Evolutionary conservation across 1,140 invertebrate species (phyloP).

Genomic region (Diuraphis noxia): DNA sequence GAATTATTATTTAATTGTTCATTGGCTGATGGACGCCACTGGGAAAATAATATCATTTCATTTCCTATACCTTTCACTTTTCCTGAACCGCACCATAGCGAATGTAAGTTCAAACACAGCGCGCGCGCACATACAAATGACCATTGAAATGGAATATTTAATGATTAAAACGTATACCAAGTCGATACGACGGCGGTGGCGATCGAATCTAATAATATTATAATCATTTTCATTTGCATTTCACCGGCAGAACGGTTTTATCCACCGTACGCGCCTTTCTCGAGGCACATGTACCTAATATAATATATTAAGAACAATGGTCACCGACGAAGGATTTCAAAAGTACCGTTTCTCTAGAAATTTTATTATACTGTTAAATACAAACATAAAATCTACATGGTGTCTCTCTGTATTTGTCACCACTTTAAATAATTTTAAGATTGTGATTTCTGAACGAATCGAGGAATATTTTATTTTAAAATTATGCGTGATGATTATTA

Average conservation of each 20-base stretch:
- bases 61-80: neutral
- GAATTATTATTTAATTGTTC: neutral
- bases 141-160: neutral
- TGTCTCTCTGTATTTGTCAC: neutral
- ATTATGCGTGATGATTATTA: neutral
- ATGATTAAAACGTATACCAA: neutral
- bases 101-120: neutral
- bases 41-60: neutral
- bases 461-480: neutral
- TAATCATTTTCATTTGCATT: neutral
- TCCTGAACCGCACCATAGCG: neutral
- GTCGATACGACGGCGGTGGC: neutral
- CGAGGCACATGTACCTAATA: neutral
- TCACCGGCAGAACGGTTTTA: neutral
- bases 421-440: neutral
- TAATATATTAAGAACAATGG: slow-evolving; percentile 14
- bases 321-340: neutral
- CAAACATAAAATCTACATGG: neutral
- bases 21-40: neutral
- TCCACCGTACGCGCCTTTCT: neutral
- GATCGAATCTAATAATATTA: neutral
- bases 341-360: neutral
- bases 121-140: neutral
- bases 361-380: neutral
- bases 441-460: neutral